Conservation (phyloP, 2,797 vertebrate species). For the Alauda arvensis region DNA sequence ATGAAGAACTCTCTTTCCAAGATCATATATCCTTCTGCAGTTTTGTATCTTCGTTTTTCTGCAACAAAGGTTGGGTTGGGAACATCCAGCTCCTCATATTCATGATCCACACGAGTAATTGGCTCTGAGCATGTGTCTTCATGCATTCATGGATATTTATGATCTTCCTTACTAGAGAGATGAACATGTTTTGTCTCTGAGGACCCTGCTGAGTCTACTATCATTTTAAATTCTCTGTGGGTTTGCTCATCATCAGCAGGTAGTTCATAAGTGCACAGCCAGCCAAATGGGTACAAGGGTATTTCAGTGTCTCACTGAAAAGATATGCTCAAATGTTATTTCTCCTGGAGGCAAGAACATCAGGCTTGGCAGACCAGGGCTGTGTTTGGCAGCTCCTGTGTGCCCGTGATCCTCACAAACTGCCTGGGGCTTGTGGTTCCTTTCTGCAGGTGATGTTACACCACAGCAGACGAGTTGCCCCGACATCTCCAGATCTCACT, state of each 20-base stretch:
- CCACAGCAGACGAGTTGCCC: background rate
- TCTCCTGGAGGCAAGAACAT: background rate
- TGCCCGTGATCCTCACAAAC: background rate
- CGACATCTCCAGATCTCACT: background rate
- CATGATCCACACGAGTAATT: slow-evolving; percentile 25
- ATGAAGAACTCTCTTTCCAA: background rate
- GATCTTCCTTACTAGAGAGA: background rate
- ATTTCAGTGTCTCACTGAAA: background rate
- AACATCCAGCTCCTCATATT: slow-evolving; percentile 36
- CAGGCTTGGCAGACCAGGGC: background rate
- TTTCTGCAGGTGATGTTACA: background rate
- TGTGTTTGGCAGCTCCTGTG: background rate
- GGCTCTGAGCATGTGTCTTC: slow-evolving; percentile 26
- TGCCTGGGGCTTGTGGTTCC: background rate
- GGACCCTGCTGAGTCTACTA: background rate
- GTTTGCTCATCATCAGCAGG: background rate
- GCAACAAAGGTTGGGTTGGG: slow-evolving; percentile 3
- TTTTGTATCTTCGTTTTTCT: background rate
- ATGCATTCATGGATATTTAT: slow-evolving; percentile 24
- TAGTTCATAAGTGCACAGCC: background rate
- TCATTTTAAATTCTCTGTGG: background rate
- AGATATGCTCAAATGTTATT: background rate
- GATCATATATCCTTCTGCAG: background rate
- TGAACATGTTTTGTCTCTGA: background rate
- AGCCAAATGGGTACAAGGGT: background rate